A percentile compares a stretch with the other conserved stretches of the same genome.
Conservation (phyloP, 2,888 invertebrate genomes). For the Nomada fucata region DNA sequence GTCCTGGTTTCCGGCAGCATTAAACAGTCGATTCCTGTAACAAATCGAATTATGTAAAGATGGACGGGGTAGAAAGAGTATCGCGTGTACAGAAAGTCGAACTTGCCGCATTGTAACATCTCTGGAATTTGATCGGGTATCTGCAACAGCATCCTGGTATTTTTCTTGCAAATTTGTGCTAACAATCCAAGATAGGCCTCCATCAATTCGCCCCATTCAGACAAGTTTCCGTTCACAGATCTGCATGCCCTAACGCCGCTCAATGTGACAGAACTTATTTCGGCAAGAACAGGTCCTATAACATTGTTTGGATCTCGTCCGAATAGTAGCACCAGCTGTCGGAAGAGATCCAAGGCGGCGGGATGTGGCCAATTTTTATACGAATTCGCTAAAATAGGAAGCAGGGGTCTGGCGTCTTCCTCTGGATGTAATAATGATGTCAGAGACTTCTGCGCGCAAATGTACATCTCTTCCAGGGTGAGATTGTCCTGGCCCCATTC, state of each 20-base stretch:
- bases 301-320: constrained; percentile 82
- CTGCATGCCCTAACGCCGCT: constrained; percentile 78
- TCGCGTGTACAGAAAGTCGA: background rate
- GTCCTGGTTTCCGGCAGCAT: constrained; percentile 87
- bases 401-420: constrained; percentile 74
- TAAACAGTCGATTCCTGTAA: constrained; percentile 86
- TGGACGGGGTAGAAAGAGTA: too few relatives aligned
- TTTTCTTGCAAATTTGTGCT: constrained; percentile 88
- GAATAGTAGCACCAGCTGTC: constrained; percentile 84
- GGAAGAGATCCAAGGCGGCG: constrained; percentile 79
- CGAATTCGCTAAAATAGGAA: constrained; percentile 76
- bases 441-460: constrained; percentile 77
- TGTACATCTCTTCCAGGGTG: constrained; percentile 87
- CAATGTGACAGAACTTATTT: constrained; percentile 77
- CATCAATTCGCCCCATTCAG: constrained; percentile 89
- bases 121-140: constrained; percentile 82
- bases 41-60: background rate
- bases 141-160: constrained; percentile 81
- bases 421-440: constrained; percentile 79
- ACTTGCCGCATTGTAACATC: constrained; percentile 83
- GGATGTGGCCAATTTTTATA: constrained; percentile 84
- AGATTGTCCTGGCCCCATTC: constrained; percentile 88
- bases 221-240: constrained; percentile 83
- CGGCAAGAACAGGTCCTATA: constrained; percentile 75
- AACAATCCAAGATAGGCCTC: constrained; percentile 89